Conservation (phyloP, 2,113 vertebrate genomes). For the Lepus americanus region DNA sequence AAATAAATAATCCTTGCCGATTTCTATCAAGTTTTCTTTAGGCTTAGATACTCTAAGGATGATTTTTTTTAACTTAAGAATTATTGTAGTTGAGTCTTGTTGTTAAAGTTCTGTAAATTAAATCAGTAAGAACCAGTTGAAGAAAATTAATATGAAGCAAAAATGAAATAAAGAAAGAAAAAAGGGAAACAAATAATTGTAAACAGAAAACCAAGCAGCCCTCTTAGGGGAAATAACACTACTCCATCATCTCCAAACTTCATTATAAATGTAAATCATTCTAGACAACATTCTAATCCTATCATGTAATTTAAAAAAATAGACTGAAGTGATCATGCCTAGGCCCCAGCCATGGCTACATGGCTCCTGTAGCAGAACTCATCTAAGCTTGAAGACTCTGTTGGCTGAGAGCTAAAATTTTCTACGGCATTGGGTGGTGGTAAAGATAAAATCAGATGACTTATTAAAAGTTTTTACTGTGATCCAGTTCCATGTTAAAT, state of each 20-base stretch:
- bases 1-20: not conserved
- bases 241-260: not conserved
- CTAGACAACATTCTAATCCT: not conserved
- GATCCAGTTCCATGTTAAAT: not conserved
- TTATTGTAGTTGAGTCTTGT: too few relatives aligned
- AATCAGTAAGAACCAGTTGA: not conserved
- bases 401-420: not conserved
- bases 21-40: not conserved
- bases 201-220: not conserved
- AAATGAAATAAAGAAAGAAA: not conserved
- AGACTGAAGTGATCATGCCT: not conserved
- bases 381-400: not conserved
- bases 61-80: not conserved
- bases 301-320: not conserved
- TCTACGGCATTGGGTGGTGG: accelerated
- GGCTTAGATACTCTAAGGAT: not conserved
- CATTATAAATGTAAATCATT: not conserved
- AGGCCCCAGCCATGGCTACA: not conserved
- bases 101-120: not conserved
- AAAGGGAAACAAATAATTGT: not conserved
- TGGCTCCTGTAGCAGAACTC: not conserved
- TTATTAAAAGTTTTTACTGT: not conserved
- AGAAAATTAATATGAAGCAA: not conserved
- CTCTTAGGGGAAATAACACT: not conserved
- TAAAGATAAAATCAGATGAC: not conserved